Percentiles rank a stretch among this genome's conserved stretches.
Evolutionary conservation across 2,113 vertebrate genomes (phyloP).

Genomic region (Catharus minimus): DNA sequence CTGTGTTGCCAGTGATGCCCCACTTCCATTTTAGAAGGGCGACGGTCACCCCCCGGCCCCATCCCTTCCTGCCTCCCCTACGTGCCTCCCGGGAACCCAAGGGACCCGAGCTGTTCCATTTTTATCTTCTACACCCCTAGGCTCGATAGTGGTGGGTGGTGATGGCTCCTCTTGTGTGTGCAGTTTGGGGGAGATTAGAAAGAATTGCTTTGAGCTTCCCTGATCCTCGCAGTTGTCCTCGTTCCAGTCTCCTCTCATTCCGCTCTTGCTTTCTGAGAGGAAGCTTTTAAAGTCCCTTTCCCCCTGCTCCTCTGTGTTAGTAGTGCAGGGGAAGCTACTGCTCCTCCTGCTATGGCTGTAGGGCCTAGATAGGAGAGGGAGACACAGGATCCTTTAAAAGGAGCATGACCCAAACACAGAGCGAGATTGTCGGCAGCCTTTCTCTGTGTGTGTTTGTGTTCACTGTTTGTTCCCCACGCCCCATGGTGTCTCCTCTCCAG

Average conservation of each 20-base stretch:
- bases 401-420: slow-evolving; percentile 38
- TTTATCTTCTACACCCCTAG: slow-evolving; percentile 45
- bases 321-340: neutral
- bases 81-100: slow-evolving; percentile 2
- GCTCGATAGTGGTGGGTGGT: slow-evolving; percentile 25
- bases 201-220: slow-evolving; percentile 34
- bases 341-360: neutral
- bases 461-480: slow-evolving; percentile 61
- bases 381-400: slow-evolving; percentile 10
- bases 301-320: neutral
- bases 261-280: neutral
- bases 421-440: slow-evolving; percentile 32
- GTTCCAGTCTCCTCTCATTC: neutral
- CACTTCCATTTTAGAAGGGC: neutral
- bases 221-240: neutral
- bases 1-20: neutral
- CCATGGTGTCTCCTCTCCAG: slow-evolving; percentile 74
- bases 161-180: neutral
- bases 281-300: slow-evolving; percentile 38
- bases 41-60: neutral
- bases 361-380: neutral
- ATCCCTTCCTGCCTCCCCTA: neutral
- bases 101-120: slow-evolving; percentile 28
- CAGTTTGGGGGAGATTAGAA: slow-evolving; percentile 51
- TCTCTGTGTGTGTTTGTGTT: slow-evolving; percentile 61